Evolutionary conservation across 1,140 invertebrate genomes (phyloP), one percentile per base, ranked within the genome.

Genomic region (Polypedilum vanderplanki): DNA sequence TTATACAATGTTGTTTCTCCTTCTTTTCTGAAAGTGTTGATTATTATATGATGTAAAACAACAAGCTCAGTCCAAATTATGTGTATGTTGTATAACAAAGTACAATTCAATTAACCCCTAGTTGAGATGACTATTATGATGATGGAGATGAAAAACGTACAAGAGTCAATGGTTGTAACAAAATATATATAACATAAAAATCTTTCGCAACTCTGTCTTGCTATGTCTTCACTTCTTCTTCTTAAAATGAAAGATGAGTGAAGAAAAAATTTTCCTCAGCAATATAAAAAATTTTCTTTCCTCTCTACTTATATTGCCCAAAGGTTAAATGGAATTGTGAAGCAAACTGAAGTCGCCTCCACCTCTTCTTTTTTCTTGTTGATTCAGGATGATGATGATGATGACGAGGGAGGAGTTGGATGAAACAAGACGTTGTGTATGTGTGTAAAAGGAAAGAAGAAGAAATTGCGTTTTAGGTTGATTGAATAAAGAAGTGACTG

Each of bases 271-370:
- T 57, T 57, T n/a, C n/a, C n/a, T n/a, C n/a, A n/a, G n/a, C n/a
- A n/a, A n/a, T n/a, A n/a, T n/a, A n/a, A n/a, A n/a, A n/a, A n/a
- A n/a, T n/a, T 57, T 15, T 57, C 12, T 15, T 57, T 57, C 46
- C 46, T 57, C n/a, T n/a, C 46, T 57, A n/a, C 46, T n/a, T 57
- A 57, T 57, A n/a, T 57, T 57, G 12, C 46, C 46, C 46, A 57
- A 57, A 57, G 46, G 46, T 57, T n/a, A 57, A 57, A 57, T 57
- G 46, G 46, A 57, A 57, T 57, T n/a, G n/a, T n/a, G 46, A 57
- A 57, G 46, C n/a, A 15, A 57, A 3, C 15, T 57, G 5, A 5
- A 33, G 24, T 33, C 24, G 24, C 24, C 24, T 33, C 24, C 24
- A 33, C 24, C 24, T 33, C 24, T 33, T 33, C 15, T 57, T 12